A percentile compares a stretch with the other conserved stretches of the same genome.
Conservation (phyloP, 2,888 invertebrate genomes). For the Agriopis aurantiaria region DNA sequence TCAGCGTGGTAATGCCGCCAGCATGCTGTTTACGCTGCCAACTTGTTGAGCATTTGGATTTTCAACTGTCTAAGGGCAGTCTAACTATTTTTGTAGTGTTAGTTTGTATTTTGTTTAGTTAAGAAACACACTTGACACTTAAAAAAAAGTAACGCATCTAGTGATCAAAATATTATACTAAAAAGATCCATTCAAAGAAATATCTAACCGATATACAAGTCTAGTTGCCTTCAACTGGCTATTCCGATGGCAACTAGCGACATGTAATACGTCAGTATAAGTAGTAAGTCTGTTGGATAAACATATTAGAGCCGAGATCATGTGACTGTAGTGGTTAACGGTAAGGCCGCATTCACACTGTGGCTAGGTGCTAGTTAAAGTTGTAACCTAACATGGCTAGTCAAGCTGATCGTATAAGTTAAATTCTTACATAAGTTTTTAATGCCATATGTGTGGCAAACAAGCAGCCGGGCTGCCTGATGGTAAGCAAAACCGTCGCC, state of each 20-base stretch:
- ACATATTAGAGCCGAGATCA: slow-evolving; percentile 71
- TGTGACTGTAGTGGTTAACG: slow-evolving; percentile 61
- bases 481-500: too few relatives aligned
- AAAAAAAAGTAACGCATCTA: neutral
- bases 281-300: slow-evolving; percentile 59
- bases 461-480: too few relatives aligned
- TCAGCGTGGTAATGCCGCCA: neutral
- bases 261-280: slow-evolving; percentile 29
- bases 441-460: neutral
- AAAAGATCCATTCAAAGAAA: neutral
- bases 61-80: too few relatives aligned
- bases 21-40: too few relatives aligned
- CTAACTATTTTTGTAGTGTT: too few relatives aligned
- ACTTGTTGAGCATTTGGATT: too few relatives aligned
- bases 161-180: too few relatives aligned
- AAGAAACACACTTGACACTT: too few relatives aligned
- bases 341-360: slow-evolving; percentile 50
- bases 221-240: slow-evolving; percentile 20
- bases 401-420: neutral
- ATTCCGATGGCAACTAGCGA: slow-evolving; percentile 17
- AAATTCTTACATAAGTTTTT: neutral
- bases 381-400: neutral
- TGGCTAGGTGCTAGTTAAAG: neutral
- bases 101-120: too few relatives aligned
- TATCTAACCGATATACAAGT: neutral